A percentile compares a stretch with the other conserved stretches of the same genome.
phyloP scores from a whole-genome alignment of 2,113 vertebrate genomes.

The Scatophagus argus region DNA sequence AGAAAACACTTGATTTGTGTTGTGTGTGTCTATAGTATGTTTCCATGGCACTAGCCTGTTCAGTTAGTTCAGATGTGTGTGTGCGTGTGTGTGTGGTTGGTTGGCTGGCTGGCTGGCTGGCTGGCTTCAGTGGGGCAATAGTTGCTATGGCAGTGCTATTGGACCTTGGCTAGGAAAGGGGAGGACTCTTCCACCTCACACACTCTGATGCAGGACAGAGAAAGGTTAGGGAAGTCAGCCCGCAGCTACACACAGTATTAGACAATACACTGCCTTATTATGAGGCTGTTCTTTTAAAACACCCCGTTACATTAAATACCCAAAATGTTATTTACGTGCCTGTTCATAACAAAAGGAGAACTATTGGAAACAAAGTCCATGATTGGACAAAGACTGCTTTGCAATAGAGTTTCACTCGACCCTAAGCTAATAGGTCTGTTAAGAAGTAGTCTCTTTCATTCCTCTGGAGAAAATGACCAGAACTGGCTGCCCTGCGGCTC shows the following conservation, averaged over 20 bases:
- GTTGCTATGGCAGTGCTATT: conserved; percentile 77
- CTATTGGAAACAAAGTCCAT: conserved; percentile 4
- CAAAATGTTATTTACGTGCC: conserved; percentile 1
- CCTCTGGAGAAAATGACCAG: conserved; percentile 37
- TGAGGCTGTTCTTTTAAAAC: background rate
- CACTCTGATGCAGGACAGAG: conserved; percentile 31
- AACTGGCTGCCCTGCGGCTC: conserved; percentile 47
- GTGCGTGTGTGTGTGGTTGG: conserved; percentile 27
- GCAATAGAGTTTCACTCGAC: background rate
- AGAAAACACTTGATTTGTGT: conserved; percentile 47
- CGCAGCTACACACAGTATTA: conserved; percentile 30
- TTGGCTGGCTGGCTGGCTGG: conserved; percentile 38
- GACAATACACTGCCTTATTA: background rate
- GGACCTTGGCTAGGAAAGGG: conserved; percentile 69
- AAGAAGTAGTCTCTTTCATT: conserved; percentile 6
- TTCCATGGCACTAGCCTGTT: conserved; percentile 60
- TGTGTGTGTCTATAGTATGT: conserved; percentile 46
- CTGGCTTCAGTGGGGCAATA: conserved; percentile 49
- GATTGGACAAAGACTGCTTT: background rate
- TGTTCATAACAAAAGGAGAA: background rate
- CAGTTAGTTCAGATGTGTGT: conserved; percentile 11
- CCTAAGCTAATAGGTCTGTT: conserved; percentile 15
- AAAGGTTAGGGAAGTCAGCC: conserved; percentile 60
- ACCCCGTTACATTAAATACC: background rate
- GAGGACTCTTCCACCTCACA: conserved; percentile 62